Conservation (phyloP, 2,888 invertebrate genomes). For the Archaeoteleia sp. region DNA sequence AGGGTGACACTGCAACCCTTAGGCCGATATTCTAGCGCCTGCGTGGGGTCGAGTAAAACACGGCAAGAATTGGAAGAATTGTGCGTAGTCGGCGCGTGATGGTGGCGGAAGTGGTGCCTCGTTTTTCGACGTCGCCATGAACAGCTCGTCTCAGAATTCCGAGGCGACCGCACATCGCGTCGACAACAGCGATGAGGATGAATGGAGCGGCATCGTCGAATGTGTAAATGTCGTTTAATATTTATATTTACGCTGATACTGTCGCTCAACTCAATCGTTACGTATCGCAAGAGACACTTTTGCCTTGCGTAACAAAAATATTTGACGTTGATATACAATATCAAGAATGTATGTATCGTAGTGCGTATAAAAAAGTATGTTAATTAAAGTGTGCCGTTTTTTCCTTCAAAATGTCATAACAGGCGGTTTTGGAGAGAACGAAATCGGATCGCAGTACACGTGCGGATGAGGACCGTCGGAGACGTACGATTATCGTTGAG, state of each 20-base stretch:
- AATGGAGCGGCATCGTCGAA: conserved; percentile 74
- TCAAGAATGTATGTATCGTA: too few species aligned
- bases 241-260: too few species aligned
- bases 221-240: conserved; percentile 61
- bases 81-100: background rate
- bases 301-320: too few species aligned
- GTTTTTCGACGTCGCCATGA: conserved; percentile 57
- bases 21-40: conserved; percentile 68
- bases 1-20: conserved; percentile 51
- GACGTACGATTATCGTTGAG: conserved; percentile 94
- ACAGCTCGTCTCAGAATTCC: conserved; percentile 66
- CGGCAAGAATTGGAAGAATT: conserved; percentile 1
- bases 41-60: conserved; percentile 49
- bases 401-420: conserved; percentile 15
- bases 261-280: too few species aligned
- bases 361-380: too few species aligned
- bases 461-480: conserved; percentile 89
- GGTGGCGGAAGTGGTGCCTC: background rate
- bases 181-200: conserved; percentile 73
- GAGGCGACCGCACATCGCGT: conserved; percentile 53
- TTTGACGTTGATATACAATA: too few species aligned
- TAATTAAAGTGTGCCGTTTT: conserved; percentile 1
- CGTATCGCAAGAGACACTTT: too few species aligned
- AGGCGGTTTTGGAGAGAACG: conserved; percentile 82
- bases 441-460: conserved; percentile 84